phyloP scores from a whole-genome alignment of 2,113 vertebrate genomes.

The Nycticebus coucang region DNA sequence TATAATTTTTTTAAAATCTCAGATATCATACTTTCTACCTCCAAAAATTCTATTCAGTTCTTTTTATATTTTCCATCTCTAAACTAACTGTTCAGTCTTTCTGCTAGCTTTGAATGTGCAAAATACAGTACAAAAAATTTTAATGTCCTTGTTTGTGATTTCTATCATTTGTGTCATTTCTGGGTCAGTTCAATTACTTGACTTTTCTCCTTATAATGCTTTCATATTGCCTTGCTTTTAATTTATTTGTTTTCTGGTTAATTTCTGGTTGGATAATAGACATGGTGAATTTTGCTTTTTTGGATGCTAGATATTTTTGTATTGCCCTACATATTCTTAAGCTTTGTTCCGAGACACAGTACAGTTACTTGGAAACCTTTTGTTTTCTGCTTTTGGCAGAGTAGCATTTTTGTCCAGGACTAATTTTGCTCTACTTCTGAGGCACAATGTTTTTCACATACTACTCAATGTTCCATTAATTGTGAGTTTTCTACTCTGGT shows the following conservation, averaged over 20 bases:
- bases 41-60: not conserved
- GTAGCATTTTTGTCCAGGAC: not conserved
- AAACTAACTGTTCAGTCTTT: not conserved
- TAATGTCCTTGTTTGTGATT: not conserved
- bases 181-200: not conserved
- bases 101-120: not conserved
- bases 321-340: not conserved
- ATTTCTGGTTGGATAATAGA: not conserved
- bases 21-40: not conserved
- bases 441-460: not conserved
- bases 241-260: not conserved
- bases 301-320: not conserved
- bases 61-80: not conserved
- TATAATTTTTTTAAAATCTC: not conserved
- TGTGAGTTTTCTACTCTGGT: not conserved
- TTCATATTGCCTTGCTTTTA: not conserved
- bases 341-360: not conserved
- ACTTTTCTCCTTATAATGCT: not conserved
- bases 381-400: not conserved
- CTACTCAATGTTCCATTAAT: not conserved
- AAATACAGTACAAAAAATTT: not conserved
- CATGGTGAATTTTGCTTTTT: not conserved
- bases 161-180: constrained; percentile 10
- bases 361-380: not conserved
- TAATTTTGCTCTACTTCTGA: not conserved